Evolutionary conservation across 2,888 invertebrate species (phyloP).

Genomic region (Drosophila emarginata): DNA sequence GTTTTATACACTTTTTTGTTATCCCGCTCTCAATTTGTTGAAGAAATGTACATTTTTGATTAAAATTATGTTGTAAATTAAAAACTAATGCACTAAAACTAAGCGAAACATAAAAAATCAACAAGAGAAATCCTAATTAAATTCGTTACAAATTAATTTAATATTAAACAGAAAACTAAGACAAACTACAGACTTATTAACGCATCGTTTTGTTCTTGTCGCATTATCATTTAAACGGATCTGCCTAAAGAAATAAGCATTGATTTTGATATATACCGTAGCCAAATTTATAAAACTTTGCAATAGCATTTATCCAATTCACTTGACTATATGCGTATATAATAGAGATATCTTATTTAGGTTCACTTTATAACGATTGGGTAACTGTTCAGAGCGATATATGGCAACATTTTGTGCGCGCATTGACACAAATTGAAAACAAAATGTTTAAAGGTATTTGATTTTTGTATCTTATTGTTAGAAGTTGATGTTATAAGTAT

Average conservation of each 20-base stretch:
- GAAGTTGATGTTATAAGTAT: constrained; percentile 29
- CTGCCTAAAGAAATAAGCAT: constrained; percentile 45
- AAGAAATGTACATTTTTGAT: constrained; percentile 54
- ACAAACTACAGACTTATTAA: constrained; percentile 43
- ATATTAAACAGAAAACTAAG: constrained; percentile 48
- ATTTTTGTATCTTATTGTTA: constrained; percentile 37
- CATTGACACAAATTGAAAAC: constrained; percentile 53
- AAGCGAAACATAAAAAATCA: constrained; percentile 62
- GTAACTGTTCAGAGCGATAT: constrained; percentile 48
- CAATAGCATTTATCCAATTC: constrained; percentile 69
- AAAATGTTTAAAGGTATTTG: constrained; percentile 37
- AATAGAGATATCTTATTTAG: constrained; percentile 35
- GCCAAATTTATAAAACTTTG: constrained; percentile 66
- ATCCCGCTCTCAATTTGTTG: constrained; percentile 20
- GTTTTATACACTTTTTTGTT: constrained; percentile 31
- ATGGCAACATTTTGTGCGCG: constrained; percentile 75
- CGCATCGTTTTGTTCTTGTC: constrained; percentile 21
- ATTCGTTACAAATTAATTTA: constrained; percentile 57
- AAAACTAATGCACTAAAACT: constrained; percentile 57
- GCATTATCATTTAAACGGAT: neutral
- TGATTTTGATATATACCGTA: constrained; percentile 38
- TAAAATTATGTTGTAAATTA: constrained; percentile 41
- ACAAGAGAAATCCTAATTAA: constrained; percentile 61
- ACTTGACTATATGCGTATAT: constrained; percentile 41
- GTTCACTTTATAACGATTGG: constrained; percentile 55